Evolutionary conservation across 1,140 invertebrate genomes (phyloP).

Genomic region (Elymnias hypermnestra): DNA sequence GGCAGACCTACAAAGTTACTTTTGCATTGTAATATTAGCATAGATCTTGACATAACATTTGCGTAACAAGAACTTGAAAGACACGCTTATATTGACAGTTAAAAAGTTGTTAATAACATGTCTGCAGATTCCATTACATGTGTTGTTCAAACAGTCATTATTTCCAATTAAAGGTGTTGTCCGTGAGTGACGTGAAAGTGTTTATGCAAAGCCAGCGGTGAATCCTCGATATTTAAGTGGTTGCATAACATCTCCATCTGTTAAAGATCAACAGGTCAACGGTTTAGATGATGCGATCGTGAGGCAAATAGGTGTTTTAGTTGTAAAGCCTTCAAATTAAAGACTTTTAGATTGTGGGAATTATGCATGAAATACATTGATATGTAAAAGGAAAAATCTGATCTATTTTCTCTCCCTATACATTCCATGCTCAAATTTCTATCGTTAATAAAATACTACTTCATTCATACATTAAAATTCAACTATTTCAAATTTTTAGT

Average conservation of each 20-base stretch:
- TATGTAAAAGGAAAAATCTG: too few species aligned
- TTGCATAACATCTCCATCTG: constrained; percentile 55
- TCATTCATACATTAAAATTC: too few species aligned
- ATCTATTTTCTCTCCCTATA: too few species aligned
- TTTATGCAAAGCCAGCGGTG: constrained; percentile 42
- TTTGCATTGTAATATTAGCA: too few species aligned
- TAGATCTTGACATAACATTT: too few species aligned
- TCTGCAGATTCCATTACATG: neutral
- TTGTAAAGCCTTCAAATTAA: constrained; percentile 17
- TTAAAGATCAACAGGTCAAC: constrained; percentile 49
- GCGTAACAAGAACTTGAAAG: neutral
- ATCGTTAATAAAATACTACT: too few species aligned
- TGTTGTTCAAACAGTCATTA: constrained; percentile 10
- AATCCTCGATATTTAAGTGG: constrained; percentile 53
- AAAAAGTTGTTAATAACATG: constrained; percentile 1
- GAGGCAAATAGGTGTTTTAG: constrained; percentile 33
- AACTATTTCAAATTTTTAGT: too few species aligned
- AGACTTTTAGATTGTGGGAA: too few species aligned
- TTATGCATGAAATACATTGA: too few species aligned
- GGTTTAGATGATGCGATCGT: constrained; percentile 32
- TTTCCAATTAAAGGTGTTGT: constrained; percentile 21
- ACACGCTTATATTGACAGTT: neutral
- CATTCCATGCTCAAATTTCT: too few species aligned
- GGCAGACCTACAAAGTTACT: too few species aligned
- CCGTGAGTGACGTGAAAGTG: constrained; percentile 44